Base-by-base conservation (phyloP, 2,888 invertebrate species). In the Acrobasis repandana region DNA sequence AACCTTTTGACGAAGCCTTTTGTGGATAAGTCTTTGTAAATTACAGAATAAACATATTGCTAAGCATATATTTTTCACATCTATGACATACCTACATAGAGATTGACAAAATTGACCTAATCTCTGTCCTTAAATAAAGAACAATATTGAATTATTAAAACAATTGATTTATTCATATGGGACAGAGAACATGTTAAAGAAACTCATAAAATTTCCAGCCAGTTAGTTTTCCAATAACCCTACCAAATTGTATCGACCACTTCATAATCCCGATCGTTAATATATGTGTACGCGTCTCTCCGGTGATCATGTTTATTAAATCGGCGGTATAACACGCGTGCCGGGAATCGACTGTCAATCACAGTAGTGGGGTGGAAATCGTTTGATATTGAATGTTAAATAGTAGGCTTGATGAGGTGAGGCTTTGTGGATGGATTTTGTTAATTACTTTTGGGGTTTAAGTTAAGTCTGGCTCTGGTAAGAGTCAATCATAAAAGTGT, bases 261-360 rank as follows among this genome's bases (percentile, higher is more conserved):
- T 48, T 20, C 16, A 50, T 58, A 49, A 58, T 58, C 58, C 50
- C 15, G 9, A 48, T 16, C 38, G 34, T 16, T 58, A 58, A 50
- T 50, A 49, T 20, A 50, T 58, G 58, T 48, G 50, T 49, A 9
- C 18, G 14, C 10, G 54, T 20, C 54, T 38, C 38, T 20, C 18
- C 36, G 34, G 18, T 49, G 71, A 73, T 73, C 73, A 76, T 83
- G 86, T 85, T 85, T 87, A 88, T 88, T 88, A 84, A 88, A 87
- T 88, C 58, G 49, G 11, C n/a, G 14, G 36, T 49, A 49, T 58
- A 86, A 85, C 82, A 84, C 83, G 77, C 82, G 83, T 77, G 79
- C 76, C 79, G 83, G 85, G 85, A 84, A 80, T 50, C 81, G 77
- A 73, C 83, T 80, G 88, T 88, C 88, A 85, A 86, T 87, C 88